Conservation (phyloP, 1,140 invertebrate species). For the Macrobrachium nipponense region DNA sequence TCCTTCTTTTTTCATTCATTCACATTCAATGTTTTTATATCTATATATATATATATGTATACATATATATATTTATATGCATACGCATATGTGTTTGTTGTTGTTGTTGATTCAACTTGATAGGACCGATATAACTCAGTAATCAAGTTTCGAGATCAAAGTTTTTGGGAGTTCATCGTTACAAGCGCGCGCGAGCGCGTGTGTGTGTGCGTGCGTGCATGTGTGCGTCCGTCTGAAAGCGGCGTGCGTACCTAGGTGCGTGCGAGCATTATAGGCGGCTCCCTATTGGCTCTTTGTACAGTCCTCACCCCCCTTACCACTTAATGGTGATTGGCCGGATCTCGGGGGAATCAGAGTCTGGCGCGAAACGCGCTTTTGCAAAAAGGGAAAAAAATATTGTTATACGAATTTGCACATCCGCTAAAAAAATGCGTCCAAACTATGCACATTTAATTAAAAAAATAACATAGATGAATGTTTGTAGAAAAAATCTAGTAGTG, state of each 20-base stretch:
- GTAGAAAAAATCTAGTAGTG: too few species aligned
- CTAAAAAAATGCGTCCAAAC: too few species aligned
- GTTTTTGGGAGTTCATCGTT: conserved; percentile 26
- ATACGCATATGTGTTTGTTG: background rate
- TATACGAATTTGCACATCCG: too few species aligned
- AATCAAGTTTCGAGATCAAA: conserved; percentile 7
- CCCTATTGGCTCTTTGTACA: conserved; percentile 21
- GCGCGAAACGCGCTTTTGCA: too few species aligned
- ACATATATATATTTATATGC: background rate
- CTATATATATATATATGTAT: too few species aligned
- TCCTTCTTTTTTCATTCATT: background rate
- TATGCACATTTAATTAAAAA: too few species aligned
- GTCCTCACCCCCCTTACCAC: too few species aligned
- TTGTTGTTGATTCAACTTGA: conserved; percentile 12
- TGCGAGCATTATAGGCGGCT: conserved; percentile 1
- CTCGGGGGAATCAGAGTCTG: too few species aligned
- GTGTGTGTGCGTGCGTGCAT: conserved; percentile 4
- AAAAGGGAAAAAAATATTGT: too few species aligned
- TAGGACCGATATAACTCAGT: conserved; percentile 2
- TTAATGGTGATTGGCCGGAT: too few species aligned
- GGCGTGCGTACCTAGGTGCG: conserved; percentile 31
- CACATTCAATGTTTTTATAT: background rate
- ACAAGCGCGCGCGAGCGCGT: background rate
- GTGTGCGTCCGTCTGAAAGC: conserved; percentile 33
- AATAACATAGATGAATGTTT: too few species aligned